These are phyloP conservation scores for Oplegnathus fasciatus DNA, from an alignment of 2,113 vertebrate species.

Conservation along the genomic window DNA sequence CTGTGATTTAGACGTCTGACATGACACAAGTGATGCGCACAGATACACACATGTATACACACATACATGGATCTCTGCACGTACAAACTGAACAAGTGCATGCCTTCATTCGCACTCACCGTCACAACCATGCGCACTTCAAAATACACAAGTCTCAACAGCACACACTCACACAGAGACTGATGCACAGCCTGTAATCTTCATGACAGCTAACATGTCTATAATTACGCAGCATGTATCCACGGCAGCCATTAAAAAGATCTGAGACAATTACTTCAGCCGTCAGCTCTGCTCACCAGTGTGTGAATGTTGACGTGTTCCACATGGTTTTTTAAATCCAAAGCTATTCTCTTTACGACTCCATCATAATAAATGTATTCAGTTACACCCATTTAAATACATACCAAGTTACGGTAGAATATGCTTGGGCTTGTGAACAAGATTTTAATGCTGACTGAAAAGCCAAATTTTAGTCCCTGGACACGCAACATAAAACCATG, in stretches of 20 bases:
- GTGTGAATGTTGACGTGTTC: conserved; percentile 17
- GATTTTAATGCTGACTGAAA: neutral
- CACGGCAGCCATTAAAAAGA: conserved; percentile 8
- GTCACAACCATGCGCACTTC: neutral
- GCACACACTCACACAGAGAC: neutral
- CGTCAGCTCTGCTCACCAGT: conserved; percentile 31
- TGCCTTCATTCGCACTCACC: neutral
- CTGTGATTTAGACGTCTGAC: conserved; percentile 32
- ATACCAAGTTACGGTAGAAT: neutral
- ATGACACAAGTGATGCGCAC: neutral
- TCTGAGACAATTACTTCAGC: conserved; percentile 41
- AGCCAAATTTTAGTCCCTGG: neutral
- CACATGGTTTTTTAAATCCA: neutral
- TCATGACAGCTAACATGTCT: conserved; percentile 40
- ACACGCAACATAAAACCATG: neutral
- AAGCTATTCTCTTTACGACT: neutral
- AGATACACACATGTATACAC: neutral
- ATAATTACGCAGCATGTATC: conserved; percentile 51
- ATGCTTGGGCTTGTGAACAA: neutral
- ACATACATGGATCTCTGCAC: neutral
- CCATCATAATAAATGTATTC: neutral
- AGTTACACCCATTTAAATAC: neutral
- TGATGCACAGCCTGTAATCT: conserved; percentile 46
- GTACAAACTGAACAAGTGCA: neutral
- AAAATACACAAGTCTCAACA: neutral